phyloP scores from a whole-genome alignment of 2,888 invertebrate species.

The Megamerina dolium region DNA sequence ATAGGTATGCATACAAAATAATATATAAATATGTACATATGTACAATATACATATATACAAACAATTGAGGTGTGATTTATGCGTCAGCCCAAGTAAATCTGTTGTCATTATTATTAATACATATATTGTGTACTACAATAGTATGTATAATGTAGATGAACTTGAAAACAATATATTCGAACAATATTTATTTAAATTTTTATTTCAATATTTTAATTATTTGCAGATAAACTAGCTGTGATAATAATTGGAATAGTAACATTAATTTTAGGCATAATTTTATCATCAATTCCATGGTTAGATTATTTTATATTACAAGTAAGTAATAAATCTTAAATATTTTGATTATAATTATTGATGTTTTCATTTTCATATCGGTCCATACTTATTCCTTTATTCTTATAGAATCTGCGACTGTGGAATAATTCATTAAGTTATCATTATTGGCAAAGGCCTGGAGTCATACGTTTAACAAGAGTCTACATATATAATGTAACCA shows the following conservation, averaged over 20 bases:
- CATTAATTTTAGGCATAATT: constrained; percentile 72
- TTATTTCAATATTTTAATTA: constrained; percentile 18
- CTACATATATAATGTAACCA: constrained; percentile 84
- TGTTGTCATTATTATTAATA: too few relatives aligned
- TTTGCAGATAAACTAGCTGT: constrained; percentile 75
- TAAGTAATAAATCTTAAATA: constrained; percentile 46
- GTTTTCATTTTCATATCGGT: neutral
- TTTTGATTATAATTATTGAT: neutral
- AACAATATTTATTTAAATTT: neutral
- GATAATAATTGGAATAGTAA: constrained; percentile 72
- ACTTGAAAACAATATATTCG: too few relatives aligned
- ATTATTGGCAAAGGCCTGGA: constrained; percentile 84
- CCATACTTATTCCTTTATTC: neutral
- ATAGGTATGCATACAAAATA: too few relatives aligned
- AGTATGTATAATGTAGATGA: too few relatives aligned
- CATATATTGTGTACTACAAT: too few relatives aligned
- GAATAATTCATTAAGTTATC: constrained; percentile 80
- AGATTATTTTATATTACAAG: constrained; percentile 80
- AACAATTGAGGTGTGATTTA: too few relatives aligned
- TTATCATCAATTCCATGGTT: constrained; percentile 82
- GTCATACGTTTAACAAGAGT: constrained; percentile 77
- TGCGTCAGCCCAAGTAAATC: too few relatives aligned
- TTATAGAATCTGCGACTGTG: constrained; percentile 74
- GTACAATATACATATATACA: too few relatives aligned
- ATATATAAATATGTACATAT: too few relatives aligned